A percentile compares a stretch with the other conserved stretches of the same genome.
Conservation (phyloP, 1,140 invertebrate species). For the Mamestra configurata region DNA sequence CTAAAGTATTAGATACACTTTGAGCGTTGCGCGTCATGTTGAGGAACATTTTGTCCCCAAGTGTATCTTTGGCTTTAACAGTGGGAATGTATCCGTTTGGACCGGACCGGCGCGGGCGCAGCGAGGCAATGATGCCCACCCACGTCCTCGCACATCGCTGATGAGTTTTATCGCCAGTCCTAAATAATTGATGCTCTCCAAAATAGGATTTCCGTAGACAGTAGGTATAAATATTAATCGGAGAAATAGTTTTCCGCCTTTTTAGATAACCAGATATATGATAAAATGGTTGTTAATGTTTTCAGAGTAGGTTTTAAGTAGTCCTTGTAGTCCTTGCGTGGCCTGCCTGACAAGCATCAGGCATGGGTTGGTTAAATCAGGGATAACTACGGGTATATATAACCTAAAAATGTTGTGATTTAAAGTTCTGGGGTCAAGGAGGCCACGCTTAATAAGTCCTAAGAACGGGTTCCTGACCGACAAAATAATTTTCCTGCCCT, state of each 20-base stretch:
- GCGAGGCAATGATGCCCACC: slow-evolving; percentile 21
- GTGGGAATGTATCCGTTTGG: background rate
- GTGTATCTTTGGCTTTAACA: too few relatives aligned
- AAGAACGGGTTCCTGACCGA: background rate
- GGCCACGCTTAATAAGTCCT: too few relatives aligned
- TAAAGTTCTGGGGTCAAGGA: too few relatives aligned
- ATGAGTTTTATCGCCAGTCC: slow-evolving; percentile 34
- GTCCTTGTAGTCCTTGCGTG: too few relatives aligned
- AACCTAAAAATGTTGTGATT: too few relatives aligned
- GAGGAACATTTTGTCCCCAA: too few relatives aligned
- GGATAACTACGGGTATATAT: too few relatives aligned
- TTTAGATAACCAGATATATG: background rate
- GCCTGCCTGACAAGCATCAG: too few relatives aligned
- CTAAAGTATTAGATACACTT: too few relatives aligned
- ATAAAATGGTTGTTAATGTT: background rate
- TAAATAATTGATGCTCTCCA: slow-evolving; percentile 32
- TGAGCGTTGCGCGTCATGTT: too few relatives aligned
- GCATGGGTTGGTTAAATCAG: background rate
- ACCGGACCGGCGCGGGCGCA: background rate
- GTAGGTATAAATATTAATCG: background rate
- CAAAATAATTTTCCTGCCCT: background rate
- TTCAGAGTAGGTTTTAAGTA: too few relatives aligned
- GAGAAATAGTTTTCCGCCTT: slow-evolving; percentile 12
- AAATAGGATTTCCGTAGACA: slow-evolving; percentile 29
- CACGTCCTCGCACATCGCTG: slow-evolving; percentile 19